Percentiles rank a stretch among this genome's conserved stretches.
phyloP scores from a whole-genome alignment of 2,888 invertebrate species.

The Diarsia brunnea region DNA sequence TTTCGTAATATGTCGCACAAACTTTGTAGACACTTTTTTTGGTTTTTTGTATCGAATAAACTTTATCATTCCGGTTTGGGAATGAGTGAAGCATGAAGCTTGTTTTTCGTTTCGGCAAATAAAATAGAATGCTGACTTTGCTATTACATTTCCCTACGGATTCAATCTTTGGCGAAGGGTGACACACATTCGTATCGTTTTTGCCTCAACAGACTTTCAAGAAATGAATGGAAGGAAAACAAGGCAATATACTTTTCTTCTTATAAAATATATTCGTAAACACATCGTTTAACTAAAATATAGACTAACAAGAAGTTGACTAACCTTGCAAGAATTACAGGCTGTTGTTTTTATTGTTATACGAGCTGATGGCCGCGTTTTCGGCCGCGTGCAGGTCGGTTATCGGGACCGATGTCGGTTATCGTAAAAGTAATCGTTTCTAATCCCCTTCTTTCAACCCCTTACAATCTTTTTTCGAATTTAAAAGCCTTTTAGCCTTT shows the following conservation, averaged over 20 bases:
- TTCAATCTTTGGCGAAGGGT: conserved; percentile 41
- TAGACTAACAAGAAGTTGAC: background rate
- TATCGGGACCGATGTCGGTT: too few species aligned
- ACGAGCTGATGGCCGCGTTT: too few species aligned
- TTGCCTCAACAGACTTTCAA: background rate
- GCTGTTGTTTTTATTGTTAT: background rate
- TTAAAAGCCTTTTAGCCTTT: too few species aligned
- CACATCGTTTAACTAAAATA: background rate
- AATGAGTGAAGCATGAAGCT: conserved; percentile 22
- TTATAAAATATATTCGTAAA: background rate
- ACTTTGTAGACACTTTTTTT: conserved; percentile 61
- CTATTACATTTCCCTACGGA: conserved; percentile 32
- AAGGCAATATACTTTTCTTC: background rate
- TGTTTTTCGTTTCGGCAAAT: conserved; percentile 31
- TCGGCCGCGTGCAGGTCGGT: too few species aligned
- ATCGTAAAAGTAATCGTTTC: too few species aligned
- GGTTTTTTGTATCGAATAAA: conserved; percentile 61
- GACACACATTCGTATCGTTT: conserved; percentile 22
- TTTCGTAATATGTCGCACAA: conserved; percentile 70
- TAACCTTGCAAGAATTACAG: background rate
- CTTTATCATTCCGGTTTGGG: conserved; percentile 54
- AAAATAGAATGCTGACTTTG: conserved; percentile 46
- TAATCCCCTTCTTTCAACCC: too few species aligned
- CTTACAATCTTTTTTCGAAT: too few species aligned
- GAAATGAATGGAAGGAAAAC: background rate